Base-by-base conservation (phyloP, 2,113 vertebrate genomes). In the Illadopsis cleaveri region DNA sequence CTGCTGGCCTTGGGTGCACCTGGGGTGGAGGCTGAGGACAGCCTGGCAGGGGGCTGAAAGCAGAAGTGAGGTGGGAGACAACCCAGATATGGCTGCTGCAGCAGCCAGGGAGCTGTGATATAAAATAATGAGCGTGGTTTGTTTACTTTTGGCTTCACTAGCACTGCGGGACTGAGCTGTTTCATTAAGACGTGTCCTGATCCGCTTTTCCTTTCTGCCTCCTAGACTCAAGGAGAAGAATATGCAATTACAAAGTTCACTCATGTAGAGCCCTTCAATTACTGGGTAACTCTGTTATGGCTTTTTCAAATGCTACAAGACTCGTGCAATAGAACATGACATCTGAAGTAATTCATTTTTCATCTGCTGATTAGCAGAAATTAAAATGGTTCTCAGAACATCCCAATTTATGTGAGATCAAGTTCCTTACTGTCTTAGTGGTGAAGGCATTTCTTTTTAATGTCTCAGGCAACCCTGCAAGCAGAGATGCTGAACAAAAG, bases 201-300 rank as follows among this genome's bases (percentile, higher is more conserved):
- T 84, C 75, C 0, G 3, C 64, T 88, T 85, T 78, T 82, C 70
- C 81, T 86, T 91, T 87, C 82, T 90, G 85, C 66, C 84, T 85
- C 35, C 76, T 3, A 33, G 72, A 95, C 72, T 78, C 4, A 9
- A 82, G 84, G 60, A 91, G 76, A 94, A 94, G 82, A 95, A 95
- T 81, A 78, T 3, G 45, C 97, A 94, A 96, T 97, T 96, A 97
- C 83, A 79, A 93, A 96, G 82, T 96, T 97, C 94, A 95, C 70
- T 94, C 93, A 94, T 94, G 94, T 95, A 96, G 66, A 96, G 91
- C 91, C 86, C 81, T 94, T 94, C 96, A 95, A 79, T 97, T 97
- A 96, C 92, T 2, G 31, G 69, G 81, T 82, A 95, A 87, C 95
- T 94, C 76, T 82, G 86, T 87, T 96, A 85, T 1, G 27, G 90